Base-by-base conservation (phyloP, 2,113 vertebrate genomes). In the Tenrec ecaudatus region DNA sequence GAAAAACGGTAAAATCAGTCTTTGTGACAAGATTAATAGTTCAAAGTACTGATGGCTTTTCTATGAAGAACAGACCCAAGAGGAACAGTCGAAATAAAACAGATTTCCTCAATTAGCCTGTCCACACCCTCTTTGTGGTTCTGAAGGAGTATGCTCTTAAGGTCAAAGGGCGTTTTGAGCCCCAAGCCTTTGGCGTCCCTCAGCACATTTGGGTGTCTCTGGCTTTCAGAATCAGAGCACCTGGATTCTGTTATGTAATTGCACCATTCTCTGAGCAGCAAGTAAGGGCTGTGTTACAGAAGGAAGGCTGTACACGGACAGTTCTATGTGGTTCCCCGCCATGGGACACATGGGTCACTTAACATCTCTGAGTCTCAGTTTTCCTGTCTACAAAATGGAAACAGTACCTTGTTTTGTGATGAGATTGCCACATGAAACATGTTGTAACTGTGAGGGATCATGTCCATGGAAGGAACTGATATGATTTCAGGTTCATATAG, bases 21-120 rank as follows among this genome's bases (percentile, higher is more conserved):
- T 89, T 78, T 40, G 29, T 87, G 81, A 93, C 88, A 96, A 93
- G 94, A 96, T 96, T 93, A 95, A 91, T 93, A 93, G 68, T 95
- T 86, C 85, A 93, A 95, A 95, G 88, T 90, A 88, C 78, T 93
- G 71, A 91, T 92, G 79, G 79, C 40, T 91, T 94, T 95, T 94
- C 93, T 93, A 83, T 95, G 66, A 94, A 86, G 82, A 96, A 91
- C 93, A 96, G 96, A 96, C 64, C 69, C 60, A 23, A 60, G 80
- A 92, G 53, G 31, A 94, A 85, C 1, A 16, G 57, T 17, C 89
- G 82, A 95, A 88, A 93, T 77, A 92, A 86, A 95, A 68, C 93
- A 97, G 95, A 58, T 83, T 82, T 22, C 89, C 85, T 91, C 93
- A 94, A 88, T 95, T 96, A 94, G 90, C 90, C 85, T 87, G 79